phyloP scores from a whole-genome alignment of 2,888 invertebrate species.

The Trichopria drosophilae region DNA sequence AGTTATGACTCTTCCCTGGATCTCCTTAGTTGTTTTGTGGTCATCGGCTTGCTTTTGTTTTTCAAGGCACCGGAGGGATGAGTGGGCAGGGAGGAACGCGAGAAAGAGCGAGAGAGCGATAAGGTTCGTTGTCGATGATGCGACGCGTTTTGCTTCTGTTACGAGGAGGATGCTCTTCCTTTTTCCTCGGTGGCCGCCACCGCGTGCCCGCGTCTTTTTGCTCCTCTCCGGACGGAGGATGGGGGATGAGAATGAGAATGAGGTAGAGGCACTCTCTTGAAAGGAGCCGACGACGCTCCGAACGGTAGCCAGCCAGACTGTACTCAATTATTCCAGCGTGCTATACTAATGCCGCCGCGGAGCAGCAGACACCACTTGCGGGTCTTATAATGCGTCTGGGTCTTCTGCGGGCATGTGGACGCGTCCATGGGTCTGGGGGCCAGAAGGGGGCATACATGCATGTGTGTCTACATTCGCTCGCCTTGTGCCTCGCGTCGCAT shows the following conservation, averaged over 20 bases:
- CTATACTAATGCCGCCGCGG: slow-evolving; percentile 55
- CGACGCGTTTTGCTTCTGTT: slow-evolving; percentile 22
- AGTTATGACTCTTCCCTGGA: slow-evolving; percentile 53
- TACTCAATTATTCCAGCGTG: slow-evolving; percentile 57
- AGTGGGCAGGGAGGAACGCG: slow-evolving; percentile 26
- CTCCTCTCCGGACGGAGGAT: too few species aligned
- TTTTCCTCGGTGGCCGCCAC: too few species aligned
- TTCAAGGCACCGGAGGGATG: slow-evolving; percentile 12
- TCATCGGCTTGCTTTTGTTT: slow-evolving; percentile 36
- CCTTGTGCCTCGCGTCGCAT: neutral
- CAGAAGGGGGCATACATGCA: too few species aligned
- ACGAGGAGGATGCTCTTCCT: slow-evolving; percentile 3
- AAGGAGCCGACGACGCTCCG: slow-evolving; percentile 56
- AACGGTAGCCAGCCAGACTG: slow-evolving; percentile 56
- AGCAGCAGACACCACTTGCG: slow-evolving; percentile 8
- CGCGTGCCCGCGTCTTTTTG: too few species aligned
- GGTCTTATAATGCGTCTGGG: slow-evolving; percentile 14
- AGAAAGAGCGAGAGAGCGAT: slow-evolving; percentile 28
- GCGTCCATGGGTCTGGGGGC: too few species aligned
- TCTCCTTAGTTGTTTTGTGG: slow-evolving; percentile 51
- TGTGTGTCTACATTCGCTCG: slow-evolving; percentile 3
- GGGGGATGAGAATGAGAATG: slow-evolving; percentile 32
- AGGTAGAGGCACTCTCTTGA: slow-evolving; percentile 43
- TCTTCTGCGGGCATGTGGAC: neutral
- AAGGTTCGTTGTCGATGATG: too few species aligned